A percentile compares a stretch with the other conserved stretches of the same genome.
These are phyloP conservation scores for Petrosia ficiformis DNA, from an alignment of 37 sponge, comb jelly and placozoan species.

Conservation along the genomic window DNA sequence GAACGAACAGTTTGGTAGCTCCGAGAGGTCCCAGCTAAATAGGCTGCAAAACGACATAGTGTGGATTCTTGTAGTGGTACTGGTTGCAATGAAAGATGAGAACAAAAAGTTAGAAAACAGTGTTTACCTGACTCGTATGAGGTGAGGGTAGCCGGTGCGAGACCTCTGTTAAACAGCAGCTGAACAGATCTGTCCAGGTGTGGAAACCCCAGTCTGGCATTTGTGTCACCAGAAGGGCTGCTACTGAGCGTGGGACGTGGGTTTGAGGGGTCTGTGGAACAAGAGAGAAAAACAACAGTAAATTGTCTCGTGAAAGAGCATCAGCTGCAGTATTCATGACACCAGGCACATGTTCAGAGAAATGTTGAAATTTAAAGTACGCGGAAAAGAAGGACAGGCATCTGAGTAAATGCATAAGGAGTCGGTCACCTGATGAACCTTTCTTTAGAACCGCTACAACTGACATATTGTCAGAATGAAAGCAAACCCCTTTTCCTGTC, in stretches of 20 bases:
- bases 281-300: not conserved
- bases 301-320: constrained; percentile 5
- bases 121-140: constrained; percentile 23
- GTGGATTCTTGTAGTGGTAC: not conserved
- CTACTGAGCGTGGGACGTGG: not conserved
- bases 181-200: not conserved
- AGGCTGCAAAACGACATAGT: constrained; percentile 12
- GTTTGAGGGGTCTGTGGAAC: not conserved
- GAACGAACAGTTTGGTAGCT: constrained; percentile 3
- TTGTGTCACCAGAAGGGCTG: not conserved
- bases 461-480: not conserved
- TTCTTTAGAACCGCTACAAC: not conserved
- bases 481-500: not conserved
- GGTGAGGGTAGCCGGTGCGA: constrained; percentile 29
- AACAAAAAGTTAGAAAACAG: constrained; percentile 37
- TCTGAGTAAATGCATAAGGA: constrained; percentile 5
- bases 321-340: constrained; percentile 7
- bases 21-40: constrained; percentile 8
- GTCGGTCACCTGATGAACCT: not conserved
- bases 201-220: not conserved
- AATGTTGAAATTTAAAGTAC: not conserved
- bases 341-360: constrained; percentile 7
- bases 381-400: constrained; percentile 11
- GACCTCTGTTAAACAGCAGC: not conserved
- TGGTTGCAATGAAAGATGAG: not conserved